Base-by-base conservation (phyloP, 2,888 invertebrate species). In the Drosophila differens region DNA sequence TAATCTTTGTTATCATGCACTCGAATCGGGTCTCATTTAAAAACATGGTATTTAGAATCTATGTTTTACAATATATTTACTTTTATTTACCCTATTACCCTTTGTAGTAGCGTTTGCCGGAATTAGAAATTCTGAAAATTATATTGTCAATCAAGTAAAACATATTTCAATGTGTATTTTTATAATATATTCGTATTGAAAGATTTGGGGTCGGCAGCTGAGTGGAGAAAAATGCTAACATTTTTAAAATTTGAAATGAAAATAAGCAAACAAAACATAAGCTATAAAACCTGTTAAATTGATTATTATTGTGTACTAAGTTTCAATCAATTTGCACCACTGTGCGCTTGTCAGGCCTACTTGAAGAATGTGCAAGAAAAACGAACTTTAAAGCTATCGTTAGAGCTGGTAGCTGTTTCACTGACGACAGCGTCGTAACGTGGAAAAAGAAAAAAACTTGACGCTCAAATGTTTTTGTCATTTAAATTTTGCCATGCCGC, bases 401-500 rank as follows among this genome's bases (percentile, higher is more conserved):
- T 53, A 41, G 64, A 16, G 30, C 35, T 47, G 47, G 41, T 55
- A 33, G 33, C 28, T 52, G 47, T 53, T 74, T 74, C 54, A 37
- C 54, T 70, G 72, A 67, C 72, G 67, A 78, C 62, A 68, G 72
- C 72, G 59, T 76, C 77, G 59, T 61, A 62, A 79, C 81, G 51
- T 66, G 67, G 69, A 63, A 66, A 73, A 32, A 58, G 32, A 32
- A n/a, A 41, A 57, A n/a, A 25, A 74, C 62, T 81, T 74, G 85
- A 72, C 66, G 76, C 79, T 79, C 68, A 85, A 85, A 85, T 85
- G 90, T 88, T 85, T 85, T 88, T 85, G 90, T 88, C 90, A 85
- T 85, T 85, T 89, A 82, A 90, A 89, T 80, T 87, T 85, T 74
- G 64, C 79, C 79, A 73, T 79, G 73, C 74, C 69, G 57, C 58